Conservation (phyloP, 2,113 vertebrate species). For the Triplophysa dalaica region DNA sequence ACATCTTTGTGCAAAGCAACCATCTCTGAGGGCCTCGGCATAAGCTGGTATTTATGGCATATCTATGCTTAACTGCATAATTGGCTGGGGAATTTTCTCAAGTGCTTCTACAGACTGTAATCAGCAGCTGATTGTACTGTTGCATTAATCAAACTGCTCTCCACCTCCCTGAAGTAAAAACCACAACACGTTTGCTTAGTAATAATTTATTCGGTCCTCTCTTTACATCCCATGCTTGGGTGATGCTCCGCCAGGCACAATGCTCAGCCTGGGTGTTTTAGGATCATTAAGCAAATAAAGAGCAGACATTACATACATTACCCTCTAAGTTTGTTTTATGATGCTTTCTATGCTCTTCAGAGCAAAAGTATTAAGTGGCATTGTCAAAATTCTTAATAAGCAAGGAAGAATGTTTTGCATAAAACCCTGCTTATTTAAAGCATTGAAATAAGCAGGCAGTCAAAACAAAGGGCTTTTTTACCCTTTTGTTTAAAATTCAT, state of each 20-base stretch:
- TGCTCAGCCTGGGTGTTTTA: neutral
- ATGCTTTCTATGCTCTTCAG: neutral
- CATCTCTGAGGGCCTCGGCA: neutral
- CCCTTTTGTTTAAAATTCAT: neutral
- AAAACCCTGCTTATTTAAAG: neutral
- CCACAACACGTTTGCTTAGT: constrained; percentile 21
- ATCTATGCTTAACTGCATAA: constrained; percentile 35
- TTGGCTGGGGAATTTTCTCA: constrained; percentile 31
- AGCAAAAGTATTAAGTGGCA: neutral
- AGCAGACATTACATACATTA: constrained; percentile 3
- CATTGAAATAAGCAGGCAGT: no score
- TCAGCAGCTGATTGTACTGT: constrained; percentile 26
- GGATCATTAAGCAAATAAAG: constrained; percentile 28
- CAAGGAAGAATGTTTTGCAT: neutral
- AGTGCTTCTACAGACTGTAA: constrained; percentile 36
- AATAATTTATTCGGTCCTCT: constrained; percentile 18
- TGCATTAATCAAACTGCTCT: constrained; percentile 40
- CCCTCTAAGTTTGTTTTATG: neutral
- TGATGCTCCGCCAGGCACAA: constrained; percentile 17
- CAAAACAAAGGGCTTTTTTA: no score
- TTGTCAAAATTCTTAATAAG: neutral
- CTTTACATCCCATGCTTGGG: neutral
- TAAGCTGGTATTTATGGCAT: constrained; percentile 30
- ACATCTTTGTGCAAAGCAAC: neutral
- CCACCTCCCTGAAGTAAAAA: constrained; percentile 14